Evolutionary conservation across 2,797 vertebrate species (phyloP).

Genomic region (Florisuga fusca): DNA sequence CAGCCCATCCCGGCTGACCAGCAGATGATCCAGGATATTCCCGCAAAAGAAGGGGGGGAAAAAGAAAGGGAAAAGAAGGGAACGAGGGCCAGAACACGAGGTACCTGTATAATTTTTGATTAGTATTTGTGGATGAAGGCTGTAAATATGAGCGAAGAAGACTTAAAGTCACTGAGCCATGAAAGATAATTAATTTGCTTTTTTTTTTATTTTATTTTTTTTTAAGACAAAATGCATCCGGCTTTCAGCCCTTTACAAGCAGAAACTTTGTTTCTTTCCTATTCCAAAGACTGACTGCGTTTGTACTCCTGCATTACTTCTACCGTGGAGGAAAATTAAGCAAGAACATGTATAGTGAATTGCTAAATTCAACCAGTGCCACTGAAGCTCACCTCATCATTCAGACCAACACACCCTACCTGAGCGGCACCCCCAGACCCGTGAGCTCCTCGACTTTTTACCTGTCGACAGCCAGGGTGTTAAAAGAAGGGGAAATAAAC

Average conservation of each 20-base stretch:
- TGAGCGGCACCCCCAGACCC: slow-evolving; percentile 89
- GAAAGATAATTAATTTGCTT: neutral
- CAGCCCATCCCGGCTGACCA: neutral
- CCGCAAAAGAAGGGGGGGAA: neutral
- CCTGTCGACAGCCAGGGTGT: slow-evolving; percentile 87
- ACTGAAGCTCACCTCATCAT: slow-evolving; percentile 88
- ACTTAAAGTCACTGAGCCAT: neutral
- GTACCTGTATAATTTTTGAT: slow-evolving; percentile 12
- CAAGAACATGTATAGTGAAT: slow-evolving; percentile 90
- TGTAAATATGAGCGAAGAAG: neutral
- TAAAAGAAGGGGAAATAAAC: slow-evolving; percentile 90
- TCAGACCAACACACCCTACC: slow-evolving; percentile 86
- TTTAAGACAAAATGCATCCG: slow-evolving; percentile 32
- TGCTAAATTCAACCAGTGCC: slow-evolving; percentile 90
- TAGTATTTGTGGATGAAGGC: neutral
- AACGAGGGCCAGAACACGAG: neutral
- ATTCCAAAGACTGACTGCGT: neutral
- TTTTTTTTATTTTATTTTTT: too few species aligned
- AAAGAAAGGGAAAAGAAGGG: neutral
- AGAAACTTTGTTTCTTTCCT: neutral
- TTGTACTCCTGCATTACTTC: neutral
- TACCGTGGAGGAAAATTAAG: neutral
- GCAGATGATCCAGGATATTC: neutral
- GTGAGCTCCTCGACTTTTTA: slow-evolving; percentile 91
- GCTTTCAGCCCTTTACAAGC: neutral